Percentiles rank a stretch among this genome's conserved stretches.
Evolutionary conservation across 2,888 invertebrate species (phyloP).

Genomic region (Tetramorium bicarinatum): DNA sequence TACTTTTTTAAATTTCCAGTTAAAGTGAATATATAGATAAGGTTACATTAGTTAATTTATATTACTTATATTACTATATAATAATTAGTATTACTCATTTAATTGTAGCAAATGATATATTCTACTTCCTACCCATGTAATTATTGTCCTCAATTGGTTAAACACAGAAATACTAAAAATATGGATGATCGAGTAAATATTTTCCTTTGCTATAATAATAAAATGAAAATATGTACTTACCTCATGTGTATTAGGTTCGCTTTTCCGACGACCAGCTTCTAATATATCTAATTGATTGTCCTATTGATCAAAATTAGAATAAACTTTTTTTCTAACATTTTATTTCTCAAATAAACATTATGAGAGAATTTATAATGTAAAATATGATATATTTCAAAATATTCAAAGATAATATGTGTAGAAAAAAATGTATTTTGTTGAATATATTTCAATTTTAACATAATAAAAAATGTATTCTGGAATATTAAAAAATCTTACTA

Average conservation of each 20-base stretch:
- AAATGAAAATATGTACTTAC: conserved; percentile 48
- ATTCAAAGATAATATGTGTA: not conserved
- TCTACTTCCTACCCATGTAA: not conserved
- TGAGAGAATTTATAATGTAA: not conserved
- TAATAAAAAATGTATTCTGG: not conserved
- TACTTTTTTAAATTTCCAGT: not conserved
- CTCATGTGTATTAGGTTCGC: conserved; percentile 46
- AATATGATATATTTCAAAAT: not conserved
- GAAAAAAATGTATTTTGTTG: not conserved
- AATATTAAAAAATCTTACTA: not conserved
- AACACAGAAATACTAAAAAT: not conserved
- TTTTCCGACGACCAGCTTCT: conserved; percentile 50
- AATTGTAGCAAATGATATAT: not conserved
- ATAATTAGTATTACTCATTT: no score
- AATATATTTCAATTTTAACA: not conserved
- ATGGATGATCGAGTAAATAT: not conserved
- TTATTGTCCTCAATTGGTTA: not conserved
- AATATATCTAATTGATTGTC: conserved; percentile 58
- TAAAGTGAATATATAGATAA: not conserved
- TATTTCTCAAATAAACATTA: not conserved
- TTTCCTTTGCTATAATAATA: not conserved
- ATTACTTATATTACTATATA: no score
- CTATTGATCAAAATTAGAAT: conserved; percentile 46
- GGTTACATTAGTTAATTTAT: not conserved
- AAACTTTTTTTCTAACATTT: not conserved